Percentiles rank a stretch among this genome's conserved stretches.
phyloP scores from a whole-genome alignment of 53 echinoderm and acorn worm genomes.

The Paelopatides confundens region DNA sequence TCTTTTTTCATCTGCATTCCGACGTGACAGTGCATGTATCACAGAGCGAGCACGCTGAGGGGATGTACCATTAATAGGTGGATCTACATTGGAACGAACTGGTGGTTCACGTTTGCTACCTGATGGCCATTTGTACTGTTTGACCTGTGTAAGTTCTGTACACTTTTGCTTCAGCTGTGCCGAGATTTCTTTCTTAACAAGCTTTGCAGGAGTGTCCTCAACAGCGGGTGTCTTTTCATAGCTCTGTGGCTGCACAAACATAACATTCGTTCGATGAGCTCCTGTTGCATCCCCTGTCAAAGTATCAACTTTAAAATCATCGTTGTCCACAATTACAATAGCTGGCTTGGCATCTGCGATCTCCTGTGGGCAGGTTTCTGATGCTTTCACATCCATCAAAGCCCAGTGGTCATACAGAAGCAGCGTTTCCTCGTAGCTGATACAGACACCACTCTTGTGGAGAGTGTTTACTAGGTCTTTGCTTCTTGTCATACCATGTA shows the following conservation, averaged over 20 bases:
- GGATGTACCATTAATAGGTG: too few relatives aligned
- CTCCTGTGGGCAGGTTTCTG: constrained; percentile 44
- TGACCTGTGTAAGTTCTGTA: too few relatives aligned
- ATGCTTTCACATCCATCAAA: constrained; percentile 42
- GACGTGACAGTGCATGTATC: too few relatives aligned
- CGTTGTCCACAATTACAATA: constrained; percentile 63
- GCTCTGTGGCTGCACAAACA: constrained; percentile 66
- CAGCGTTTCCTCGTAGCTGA: constrained; percentile 55
- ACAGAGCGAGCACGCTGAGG: too few relatives aligned
- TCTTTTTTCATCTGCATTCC: too few relatives aligned
- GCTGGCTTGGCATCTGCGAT: constrained; percentile 60
- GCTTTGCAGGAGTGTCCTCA: too few relatives aligned
- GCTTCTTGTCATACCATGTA: constrained; percentile 68
- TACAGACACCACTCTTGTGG: constrained; percentile 58
- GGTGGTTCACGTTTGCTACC: too few relatives aligned
- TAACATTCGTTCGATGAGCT: constrained; percentile 58
- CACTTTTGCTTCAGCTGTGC: too few relatives aligned
- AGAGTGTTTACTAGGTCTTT: constrained; percentile 52
- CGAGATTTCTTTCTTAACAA: too few relatives aligned
- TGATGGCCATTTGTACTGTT: too few relatives aligned
- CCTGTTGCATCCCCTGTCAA: constrained; percentile 51
- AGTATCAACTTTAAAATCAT: constrained; percentile 65
- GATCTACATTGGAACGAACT: too few relatives aligned
- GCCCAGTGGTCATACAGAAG: constrained; percentile 42
- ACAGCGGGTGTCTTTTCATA: constrained; percentile 42